Conservation (phyloP, 2,888 invertebrate species). For the Erebia ligea region DNA sequence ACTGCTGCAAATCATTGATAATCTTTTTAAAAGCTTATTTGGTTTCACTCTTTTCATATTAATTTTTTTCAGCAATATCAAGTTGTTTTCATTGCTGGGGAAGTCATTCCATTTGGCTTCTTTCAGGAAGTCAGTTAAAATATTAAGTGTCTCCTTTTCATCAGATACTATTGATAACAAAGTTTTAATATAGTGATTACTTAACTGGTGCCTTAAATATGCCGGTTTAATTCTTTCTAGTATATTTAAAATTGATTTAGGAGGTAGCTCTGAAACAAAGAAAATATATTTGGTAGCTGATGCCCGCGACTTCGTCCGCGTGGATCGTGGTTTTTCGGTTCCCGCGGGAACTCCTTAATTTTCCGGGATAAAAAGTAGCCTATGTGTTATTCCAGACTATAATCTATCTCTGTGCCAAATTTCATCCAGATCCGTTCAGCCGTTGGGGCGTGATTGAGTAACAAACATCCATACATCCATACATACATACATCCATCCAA, state of each 20-base stretch:
- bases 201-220: constrained; percentile 64
- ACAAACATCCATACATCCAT: too few relatives aligned
- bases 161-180: constrained; percentile 50
- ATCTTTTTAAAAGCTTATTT: constrained; percentile 50
- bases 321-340: too few relatives aligned
- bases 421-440: too few relatives aligned
- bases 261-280: constrained; percentile 63
- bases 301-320: too few relatives aligned
- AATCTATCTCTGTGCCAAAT: too few relatives aligned
- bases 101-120: constrained; percentile 33
- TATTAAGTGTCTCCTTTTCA: constrained; percentile 56
- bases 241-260: constrained; percentile 57
- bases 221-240: constrained; percentile 65
- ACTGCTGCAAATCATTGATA: constrained; percentile 51
- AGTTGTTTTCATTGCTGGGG: constrained; percentile 12
- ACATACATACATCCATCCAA: too few relatives aligned
- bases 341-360: too few relatives aligned
- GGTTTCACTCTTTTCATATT: constrained; percentile 47
- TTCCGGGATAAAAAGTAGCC: too few relatives aligned
- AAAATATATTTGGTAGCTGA: constrained; percentile 17
- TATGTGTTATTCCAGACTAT: too few relatives aligned
- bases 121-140: constrained; percentile 31
- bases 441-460: too few relatives aligned
- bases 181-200: constrained; percentile 48
- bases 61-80: constrained; percentile 45